These are phyloP conservation scores for Anoura caudifer DNA, from an alignment of 2,113 vertebrate genomes.

Conservation along the genomic window DNA sequence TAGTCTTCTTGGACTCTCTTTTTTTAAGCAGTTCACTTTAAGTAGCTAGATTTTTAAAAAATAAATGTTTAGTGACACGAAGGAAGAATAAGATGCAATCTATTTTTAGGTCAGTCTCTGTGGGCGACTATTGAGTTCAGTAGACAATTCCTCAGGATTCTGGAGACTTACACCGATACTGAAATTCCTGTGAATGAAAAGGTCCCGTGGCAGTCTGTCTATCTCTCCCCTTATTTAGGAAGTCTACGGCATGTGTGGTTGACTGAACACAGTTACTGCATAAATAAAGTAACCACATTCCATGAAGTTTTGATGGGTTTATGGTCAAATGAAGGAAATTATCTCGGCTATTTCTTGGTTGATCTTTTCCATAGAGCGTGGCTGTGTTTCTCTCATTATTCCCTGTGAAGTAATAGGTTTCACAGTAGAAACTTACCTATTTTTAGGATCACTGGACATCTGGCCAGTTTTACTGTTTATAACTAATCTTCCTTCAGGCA, in stretches of 20 bases:
- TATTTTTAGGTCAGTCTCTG: conserved; percentile 7
- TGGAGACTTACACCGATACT: conserved; percentile 10
- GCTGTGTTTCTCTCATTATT: conserved; percentile 8
- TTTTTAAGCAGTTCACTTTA: not conserved
- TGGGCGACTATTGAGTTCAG: not conserved
- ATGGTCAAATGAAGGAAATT: conserved; percentile 63
- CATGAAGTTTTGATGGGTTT: conserved; percentile 36
- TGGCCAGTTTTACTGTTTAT: conserved; percentile 31
- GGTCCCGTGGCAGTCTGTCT: not conserved
- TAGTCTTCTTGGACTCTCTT: not conserved
- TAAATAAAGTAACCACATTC: conserved; percentile 51
- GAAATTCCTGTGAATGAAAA: conserved; percentile 23
- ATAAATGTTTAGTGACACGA: not conserved
- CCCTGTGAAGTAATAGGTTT: conserved; percentile 49
- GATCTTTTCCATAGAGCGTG: conserved; percentile 7
- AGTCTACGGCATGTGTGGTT: not conserved
- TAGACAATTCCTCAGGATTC: conserved; percentile 6
- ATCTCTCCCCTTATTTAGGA: conserved; percentile 37
- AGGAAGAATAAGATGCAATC: not conserved
- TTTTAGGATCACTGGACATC: conserved; percentile 51
- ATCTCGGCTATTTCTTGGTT: conserved; percentile 34
- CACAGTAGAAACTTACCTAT: conserved; percentile 41
- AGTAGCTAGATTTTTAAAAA: conserved; percentile 36
- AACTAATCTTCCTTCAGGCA: conserved; percentile 63
- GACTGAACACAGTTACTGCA: conserved; percentile 8